Evolutionary conservation across 2,888 invertebrate species (phyloP), one percentile per base, ranked within the genome.

Genomic region (Rhagophthalmus giganteus): DNA sequence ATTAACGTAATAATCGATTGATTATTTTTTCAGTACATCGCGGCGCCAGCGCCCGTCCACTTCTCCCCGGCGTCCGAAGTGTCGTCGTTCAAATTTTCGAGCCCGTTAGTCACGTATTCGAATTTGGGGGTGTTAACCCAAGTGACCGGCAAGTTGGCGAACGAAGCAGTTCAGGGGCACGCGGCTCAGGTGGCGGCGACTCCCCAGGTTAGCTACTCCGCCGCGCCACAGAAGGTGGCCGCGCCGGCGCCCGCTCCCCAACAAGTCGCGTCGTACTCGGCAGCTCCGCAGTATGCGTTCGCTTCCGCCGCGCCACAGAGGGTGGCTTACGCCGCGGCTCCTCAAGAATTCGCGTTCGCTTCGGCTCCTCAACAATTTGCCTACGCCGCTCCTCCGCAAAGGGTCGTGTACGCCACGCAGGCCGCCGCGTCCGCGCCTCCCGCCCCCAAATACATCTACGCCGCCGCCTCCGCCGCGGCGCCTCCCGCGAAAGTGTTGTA

Each of bases 1-100:
- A n/a, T n/a, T n/a, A n/a, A n/a, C n/a, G n/a, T n/a, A n/a, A n/a
- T n/a, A n/a, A n/a, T n/a, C n/a, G n/a, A n/a, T n/a, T n/a, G n/a
- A n/a, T n/a, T n/a, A n/a, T n/a, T n/a, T n/a, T 37, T 37, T 13
- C 24, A 30, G 14, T 33, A 33, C 10, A 5, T 26, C 2, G 9
- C n/a, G 7, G 28, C 44, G 11, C 46, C 28, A 32, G 20, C 20
- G 20, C 20, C 63, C 16, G 24, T 53, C 14, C 67, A 62, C 10
- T 73, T 69, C 33, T 74, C 74, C 0, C 63, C 70, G 46, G 74
- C 74, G n/a, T 67, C 67, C 16, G 72, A 73, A 33, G 74, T 74
- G 2, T 74, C 73, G 1, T 66, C 68, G 39, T 74, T 74, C 64
- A 67, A 68, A 54, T 74, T 73, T 55, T 66, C 67, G 27, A 74